A percentile compares a stretch with the other conserved stretches of the same genome.
These are phyloP conservation scores for Microctonus aethiopoides DNA, from an alignment of 2,888 invertebrate genomes.

Conservation along the genomic window DNA sequence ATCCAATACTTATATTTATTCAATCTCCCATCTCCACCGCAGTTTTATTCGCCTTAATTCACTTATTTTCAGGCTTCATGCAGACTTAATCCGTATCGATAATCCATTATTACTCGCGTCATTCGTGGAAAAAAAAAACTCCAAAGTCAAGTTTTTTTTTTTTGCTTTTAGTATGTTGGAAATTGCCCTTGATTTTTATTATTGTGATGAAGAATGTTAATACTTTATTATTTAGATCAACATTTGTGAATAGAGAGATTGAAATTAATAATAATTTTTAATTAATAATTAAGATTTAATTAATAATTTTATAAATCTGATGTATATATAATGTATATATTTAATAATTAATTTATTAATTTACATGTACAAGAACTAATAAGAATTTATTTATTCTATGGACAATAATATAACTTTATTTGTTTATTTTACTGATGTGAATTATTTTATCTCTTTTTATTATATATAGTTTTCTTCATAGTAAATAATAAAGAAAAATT, in stretches of 20 bases:
- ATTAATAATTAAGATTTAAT: too few relatives aligned
- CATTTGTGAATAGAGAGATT: background rate
- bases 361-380: background rate
- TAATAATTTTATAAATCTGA: background rate
- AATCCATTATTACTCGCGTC: slow-evolving; percentile 59
- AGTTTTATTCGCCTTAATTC: slow-evolving; percentile 41
- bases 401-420: background rate
- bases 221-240: background rate
- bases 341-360: background rate
- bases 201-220: background rate
- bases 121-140: slow-evolving; percentile 43
- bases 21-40: slow-evolving; percentile 37
- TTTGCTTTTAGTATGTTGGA: background rate
- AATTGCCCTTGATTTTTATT: background rate
- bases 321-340: too few relatives aligned
- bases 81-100: slow-evolving; percentile 49
- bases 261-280: too few relatives aligned
- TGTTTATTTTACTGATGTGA: slow-evolving; percentile 2
- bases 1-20: slow-evolving; percentile 26
- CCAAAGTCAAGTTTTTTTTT: slow-evolving; percentile 42
- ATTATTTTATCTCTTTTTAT: background rate
- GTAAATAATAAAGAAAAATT: background rate
- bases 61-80: slow-evolving; percentile 55
- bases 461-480: background rate
- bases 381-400: background rate